Percentiles rank a stretch among this genome's conserved stretches.
Conservation (phyloP, 2,888 invertebrate genomes). For the Augochlorella aurata region DNA sequence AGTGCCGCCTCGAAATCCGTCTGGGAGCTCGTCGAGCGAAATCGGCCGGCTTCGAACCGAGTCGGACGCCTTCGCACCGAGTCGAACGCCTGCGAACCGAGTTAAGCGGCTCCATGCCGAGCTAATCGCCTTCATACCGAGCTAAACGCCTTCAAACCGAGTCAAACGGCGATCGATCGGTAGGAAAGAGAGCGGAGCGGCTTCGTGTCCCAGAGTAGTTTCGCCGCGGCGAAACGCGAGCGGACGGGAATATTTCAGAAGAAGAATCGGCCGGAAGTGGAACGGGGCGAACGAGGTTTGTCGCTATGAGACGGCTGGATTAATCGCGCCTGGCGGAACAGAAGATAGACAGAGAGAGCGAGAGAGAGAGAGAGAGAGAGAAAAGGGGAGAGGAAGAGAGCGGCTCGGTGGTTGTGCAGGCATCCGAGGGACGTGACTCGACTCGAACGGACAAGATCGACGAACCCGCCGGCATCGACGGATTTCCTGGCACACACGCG, state of each 20-base stretch:
- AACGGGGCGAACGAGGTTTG: background rate
- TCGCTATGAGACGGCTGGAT: background rate
- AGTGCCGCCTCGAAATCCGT: background rate
- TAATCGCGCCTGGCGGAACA: conserved; percentile 1
- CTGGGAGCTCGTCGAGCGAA: too few species aligned
- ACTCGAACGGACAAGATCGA: conserved; percentile 37
- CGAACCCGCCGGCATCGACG: conserved; percentile 25
- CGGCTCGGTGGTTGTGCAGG: background rate
- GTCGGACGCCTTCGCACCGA: too few species aligned
- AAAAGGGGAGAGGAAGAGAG: too few species aligned
- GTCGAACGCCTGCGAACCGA: too few species aligned
- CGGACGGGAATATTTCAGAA: background rate
- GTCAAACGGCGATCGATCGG: background rate
- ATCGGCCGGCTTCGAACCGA: background rate
- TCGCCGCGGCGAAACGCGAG: background rate
- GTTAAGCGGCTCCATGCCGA: background rate
- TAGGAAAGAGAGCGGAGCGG: background rate
- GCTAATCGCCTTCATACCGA: too few species aligned
- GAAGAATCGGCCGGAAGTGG: conserved; percentile 1
- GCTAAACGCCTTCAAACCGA: background rate
- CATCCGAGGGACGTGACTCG: conserved; percentile 45
- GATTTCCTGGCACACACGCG: conserved; percentile 15
- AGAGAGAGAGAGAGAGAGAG: background rate
- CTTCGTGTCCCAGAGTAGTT: conserved; percentile 4
- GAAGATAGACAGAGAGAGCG: background rate